Evolutionary conservation across 1,140 invertebrate species (phyloP).

Genomic region (Drosophila mauritiana): DNA sequence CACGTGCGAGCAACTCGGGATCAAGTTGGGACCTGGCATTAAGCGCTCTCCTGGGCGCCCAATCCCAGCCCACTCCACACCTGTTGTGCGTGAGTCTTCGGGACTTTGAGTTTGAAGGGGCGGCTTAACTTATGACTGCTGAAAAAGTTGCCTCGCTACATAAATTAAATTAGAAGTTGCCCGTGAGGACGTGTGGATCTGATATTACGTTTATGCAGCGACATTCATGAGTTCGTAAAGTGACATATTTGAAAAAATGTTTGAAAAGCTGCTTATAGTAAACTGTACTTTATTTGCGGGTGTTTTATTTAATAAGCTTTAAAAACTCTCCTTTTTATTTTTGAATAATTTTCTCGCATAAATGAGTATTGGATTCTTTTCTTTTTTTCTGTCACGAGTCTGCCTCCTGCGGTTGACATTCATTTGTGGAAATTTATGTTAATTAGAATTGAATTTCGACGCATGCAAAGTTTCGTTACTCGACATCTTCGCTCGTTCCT

Average conservation of each 20-base stretch:
- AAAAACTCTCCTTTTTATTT: no score
- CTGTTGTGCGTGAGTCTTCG: slow-evolving; percentile 43
- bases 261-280: background rate
- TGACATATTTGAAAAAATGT: background rate
- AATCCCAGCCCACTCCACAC: slow-evolving; percentile 39
- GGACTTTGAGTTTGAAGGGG: slow-evolving; percentile 13
- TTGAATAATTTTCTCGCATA: background rate
- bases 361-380: slow-evolving; percentile 8
- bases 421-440: slow-evolving; percentile 83
- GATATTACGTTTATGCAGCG: slow-evolving; percentile 2
- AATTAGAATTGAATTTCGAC: slow-evolving; percentile 82
- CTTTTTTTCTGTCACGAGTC: slow-evolving; percentile 7
- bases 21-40: slow-evolving; percentile 45
- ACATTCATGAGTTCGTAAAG: background rate
- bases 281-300: no score
- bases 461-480: slow-evolving; percentile 69
- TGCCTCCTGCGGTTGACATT: slow-evolving; percentile 76
- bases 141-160: slow-evolving; percentile 76
- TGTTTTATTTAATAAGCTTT: no score
- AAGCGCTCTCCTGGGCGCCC: slow-evolving; percentile 53
- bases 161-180: slow-evolving; percentile 77
- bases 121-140: slow-evolving; percentile 74
- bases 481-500: slow-evolving; percentile 48
- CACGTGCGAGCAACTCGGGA: slow-evolving; percentile 39
- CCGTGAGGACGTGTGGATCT: slow-evolving; percentile 28